Base-by-base conservation (phyloP, 2,113 vertebrate species). In the Perca flavescens region DNA sequence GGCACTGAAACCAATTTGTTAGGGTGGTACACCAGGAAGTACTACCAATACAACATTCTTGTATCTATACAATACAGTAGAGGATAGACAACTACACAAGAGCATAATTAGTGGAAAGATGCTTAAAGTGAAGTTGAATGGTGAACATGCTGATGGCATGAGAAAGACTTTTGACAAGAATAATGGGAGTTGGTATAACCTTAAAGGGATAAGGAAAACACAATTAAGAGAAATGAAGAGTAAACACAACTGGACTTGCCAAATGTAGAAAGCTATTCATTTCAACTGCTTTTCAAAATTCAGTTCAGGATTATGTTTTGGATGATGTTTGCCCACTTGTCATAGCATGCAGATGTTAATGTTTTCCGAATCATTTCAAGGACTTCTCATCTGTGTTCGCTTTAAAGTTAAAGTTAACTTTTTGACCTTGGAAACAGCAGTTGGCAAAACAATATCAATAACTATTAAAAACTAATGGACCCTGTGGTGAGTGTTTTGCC, bases 381-480 rank as follows among this genome's bases (percentile, higher is more conserved):
- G 25, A 67, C 47, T 31, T 67, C 8, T 28, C 5, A 21, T 52
- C 65, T 22, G 17, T 52, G 25, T 52, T 67, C 6, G 50, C 50
- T 36, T 22, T 8, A 54, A n/a, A n/a, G 25, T 68, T 14, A 34
- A 52, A 10, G 21, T 52, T 52, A 17, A 40, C 6, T 34, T 36
- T 34, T 54, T 70, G 67, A 54, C 67, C 50, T 54, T 70, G 67
- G 47, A 70, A 54, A 53, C 31, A 54, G 50, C 67, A 40, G 67
- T 40, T 70, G 50, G 50, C 50, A 70, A 19, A 70, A 70, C 67
- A 54, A 40, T 54, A 70, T 70, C 50, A 40, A 70, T 70, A 70
- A 22, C 50, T 70, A 54, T 43, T 2, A 8, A 70, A 70, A 54
- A 54, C 31, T 54, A 70, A 70, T 70, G 50, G 67, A 10, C 50